phyloP scores from a whole-genome alignment of 2,113 vertebrate species.

The Kryptolebias marmoratus region DNA sequence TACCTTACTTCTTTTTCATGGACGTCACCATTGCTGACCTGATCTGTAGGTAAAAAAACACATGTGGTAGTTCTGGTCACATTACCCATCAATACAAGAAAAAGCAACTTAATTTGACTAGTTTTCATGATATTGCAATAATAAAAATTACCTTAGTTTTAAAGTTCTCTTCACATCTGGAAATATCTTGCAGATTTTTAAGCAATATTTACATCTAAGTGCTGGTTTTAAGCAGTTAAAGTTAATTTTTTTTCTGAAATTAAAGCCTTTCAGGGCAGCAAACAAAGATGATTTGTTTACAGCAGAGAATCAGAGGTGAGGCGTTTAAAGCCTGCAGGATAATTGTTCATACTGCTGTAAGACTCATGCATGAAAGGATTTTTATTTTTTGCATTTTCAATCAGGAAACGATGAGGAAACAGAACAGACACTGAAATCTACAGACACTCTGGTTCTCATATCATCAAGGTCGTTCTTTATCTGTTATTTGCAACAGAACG shows the following conservation, averaged over 20 bases:
- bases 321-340: background rate
- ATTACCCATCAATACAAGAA: too few species aligned
- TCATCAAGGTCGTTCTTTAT: conserved; percentile 58
- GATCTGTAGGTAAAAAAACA: too few species aligned
- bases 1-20: too few species aligned
- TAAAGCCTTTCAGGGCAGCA: conserved; percentile 32
- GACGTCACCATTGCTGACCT: too few species aligned
- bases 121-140: too few species aligned
- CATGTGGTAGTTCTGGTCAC: too few species aligned
- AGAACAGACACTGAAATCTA: background rate
- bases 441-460: background rate
- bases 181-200: background rate
- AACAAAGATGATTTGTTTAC: conserved; percentile 21
- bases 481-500: conserved; percentile 32
- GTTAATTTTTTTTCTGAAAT: conserved; percentile 4
- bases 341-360: background rate
- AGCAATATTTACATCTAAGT: background rate
- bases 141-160: too few species aligned
- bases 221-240: background rate
- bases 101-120: too few species aligned
- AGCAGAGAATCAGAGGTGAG: background rate
- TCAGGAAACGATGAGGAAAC: background rate
- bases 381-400: background rate
- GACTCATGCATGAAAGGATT: background rate
- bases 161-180: too few species aligned